Evolutionary conservation across 1,140 invertebrate species (phyloP).

Genomic region (Ylistrum balloti): DNA sequence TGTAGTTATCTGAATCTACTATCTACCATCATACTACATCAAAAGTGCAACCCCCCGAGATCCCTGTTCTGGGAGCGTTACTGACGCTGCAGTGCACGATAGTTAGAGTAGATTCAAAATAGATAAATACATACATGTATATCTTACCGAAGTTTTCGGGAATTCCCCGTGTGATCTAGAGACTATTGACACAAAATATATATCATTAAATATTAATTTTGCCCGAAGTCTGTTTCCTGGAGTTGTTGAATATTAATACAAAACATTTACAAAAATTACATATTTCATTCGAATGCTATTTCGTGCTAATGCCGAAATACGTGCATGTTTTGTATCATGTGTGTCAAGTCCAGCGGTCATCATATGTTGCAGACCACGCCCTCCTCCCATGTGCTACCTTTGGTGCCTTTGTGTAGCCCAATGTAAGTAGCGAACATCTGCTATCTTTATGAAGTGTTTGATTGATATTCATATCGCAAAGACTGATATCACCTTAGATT

Average conservation of each 20-base stretch:
- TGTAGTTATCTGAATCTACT: background rate
- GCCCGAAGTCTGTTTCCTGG: too few relatives aligned
- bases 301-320: too few relatives aligned
- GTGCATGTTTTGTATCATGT: too few relatives aligned
- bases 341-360: too few relatives aligned
- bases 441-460: constrained; percentile 10
- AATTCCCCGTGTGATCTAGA: too few relatives aligned
- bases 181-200: too few relatives aligned
- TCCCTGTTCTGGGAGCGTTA: background rate
- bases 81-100: background rate
- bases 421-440: background rate
- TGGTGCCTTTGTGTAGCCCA: background rate
- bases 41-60: background rate
- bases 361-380: background rate
- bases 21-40: background rate
- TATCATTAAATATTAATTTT: too few relatives aligned
- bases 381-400: background rate
- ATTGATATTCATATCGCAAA: background rate
- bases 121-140: background rate
- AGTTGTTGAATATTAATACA: too few relatives aligned
- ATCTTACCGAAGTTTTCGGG: too few relatives aligned
- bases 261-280: too few relatives aligned
- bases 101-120: background rate
- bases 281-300: too few relatives aligned
- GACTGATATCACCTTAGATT: background rate